phyloP scores from a whole-genome alignment of 1,140 invertebrate species.

The Physella acuta region DNA sequence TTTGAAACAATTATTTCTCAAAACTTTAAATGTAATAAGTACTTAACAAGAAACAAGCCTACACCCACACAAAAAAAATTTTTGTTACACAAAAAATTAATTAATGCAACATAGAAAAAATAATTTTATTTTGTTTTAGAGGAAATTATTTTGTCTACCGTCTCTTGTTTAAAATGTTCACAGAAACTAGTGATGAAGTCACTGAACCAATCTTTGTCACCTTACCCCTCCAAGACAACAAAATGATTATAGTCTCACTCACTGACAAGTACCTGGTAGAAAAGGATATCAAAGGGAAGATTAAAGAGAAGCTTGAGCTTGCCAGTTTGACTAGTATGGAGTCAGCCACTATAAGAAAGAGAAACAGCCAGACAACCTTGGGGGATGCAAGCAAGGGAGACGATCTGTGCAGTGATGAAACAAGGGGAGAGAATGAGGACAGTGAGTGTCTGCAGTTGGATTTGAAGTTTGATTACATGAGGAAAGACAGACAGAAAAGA shows the following conservation, averaged over 20 bases:
- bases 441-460: slow-evolving; percentile 3
- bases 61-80: too few relatives aligned
- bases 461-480: slow-evolving; percentile 24
- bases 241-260: slow-evolving; percentile 12
- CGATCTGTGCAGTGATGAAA: not conserved
- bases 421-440: not conserved
- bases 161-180: not conserved
- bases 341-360: not conserved
- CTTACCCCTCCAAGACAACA: not conserved
- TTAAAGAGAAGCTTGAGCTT: slow-evolving; percentile 14
- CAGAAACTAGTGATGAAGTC: not conserved
- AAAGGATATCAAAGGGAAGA: slow-evolving; percentile 15
- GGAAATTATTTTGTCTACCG: not conserved
- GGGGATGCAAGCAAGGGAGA: not conserved
- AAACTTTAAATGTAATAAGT: too few relatives aligned
- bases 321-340: slow-evolving; percentile 1
- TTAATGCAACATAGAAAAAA: too few relatives aligned
- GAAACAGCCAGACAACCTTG: not conserved
- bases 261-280: slow-evolving; percentile 11
- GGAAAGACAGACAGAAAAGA: slow-evolving; percentile 12
- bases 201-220: slow-evolving; percentile 13
- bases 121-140: too few relatives aligned
- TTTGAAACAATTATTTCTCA: too few relatives aligned
- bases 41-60: too few relatives aligned
- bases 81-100: too few relatives aligned